A percentile compares a stretch with the other conserved stretches of the same genome.
These are phyloP conservation scores for Pogonophryne albipinna DNA, from an alignment of 2,797 vertebrate genomes.

Conservation along the genomic window DNA sequence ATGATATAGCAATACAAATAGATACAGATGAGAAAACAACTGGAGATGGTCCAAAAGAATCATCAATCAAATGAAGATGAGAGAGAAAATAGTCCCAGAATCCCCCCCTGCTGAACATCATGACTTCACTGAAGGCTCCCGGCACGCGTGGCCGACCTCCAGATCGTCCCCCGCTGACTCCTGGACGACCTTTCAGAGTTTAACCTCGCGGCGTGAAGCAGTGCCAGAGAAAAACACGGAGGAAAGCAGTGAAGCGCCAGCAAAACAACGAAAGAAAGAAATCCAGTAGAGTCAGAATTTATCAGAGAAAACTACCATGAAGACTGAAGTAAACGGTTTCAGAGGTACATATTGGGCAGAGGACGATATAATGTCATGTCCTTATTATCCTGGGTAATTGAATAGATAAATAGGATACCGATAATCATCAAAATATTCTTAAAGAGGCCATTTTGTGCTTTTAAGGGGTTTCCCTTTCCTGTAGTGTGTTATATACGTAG, in stretches of 20 bases:
- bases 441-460: no score
- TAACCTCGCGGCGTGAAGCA: conserved; percentile 42
- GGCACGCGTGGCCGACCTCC: conserved; percentile 36
- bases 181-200: conserved; percentile 43
- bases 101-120: neutral
- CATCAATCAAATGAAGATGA: neutral
- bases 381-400: no score
- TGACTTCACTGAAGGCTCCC: no score
- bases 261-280: neutral
- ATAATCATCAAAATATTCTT: no score
- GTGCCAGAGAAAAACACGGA: conserved; percentile 16
- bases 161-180: conserved; percentile 38
- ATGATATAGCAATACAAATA: no score
- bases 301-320: neutral
- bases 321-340: no score
- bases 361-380: no score
- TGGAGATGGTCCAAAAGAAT: conserved; percentile 9
- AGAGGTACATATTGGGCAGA: no score
- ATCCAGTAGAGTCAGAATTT: neutral
- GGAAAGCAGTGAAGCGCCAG: neutral
- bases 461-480: no score
- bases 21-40: no score
- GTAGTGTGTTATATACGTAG: no score
- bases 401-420: no score
- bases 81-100: neutral